phyloP scores from a whole-genome alignment of 2,113 vertebrate genomes.

The Lepisosteus oculatus region DNA sequence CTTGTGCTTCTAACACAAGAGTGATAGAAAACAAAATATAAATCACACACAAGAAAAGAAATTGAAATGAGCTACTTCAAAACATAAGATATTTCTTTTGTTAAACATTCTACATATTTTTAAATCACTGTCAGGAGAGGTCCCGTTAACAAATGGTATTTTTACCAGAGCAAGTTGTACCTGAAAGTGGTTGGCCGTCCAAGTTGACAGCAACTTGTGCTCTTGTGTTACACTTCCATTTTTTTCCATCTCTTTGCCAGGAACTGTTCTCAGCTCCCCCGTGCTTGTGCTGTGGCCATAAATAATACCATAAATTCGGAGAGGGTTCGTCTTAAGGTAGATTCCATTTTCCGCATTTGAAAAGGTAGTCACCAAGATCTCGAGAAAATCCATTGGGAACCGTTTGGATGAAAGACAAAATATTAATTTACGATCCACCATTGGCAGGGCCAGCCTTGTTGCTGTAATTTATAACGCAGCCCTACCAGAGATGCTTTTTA shows the following conservation, averaged over 20 bases:
- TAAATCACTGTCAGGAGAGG: no score
- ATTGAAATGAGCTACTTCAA: no score
- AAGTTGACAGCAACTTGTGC: conserved; percentile 31
- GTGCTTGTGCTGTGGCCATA: conserved; percentile 33
- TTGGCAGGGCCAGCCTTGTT: conserved; percentile 64
- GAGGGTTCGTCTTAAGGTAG: conserved; percentile 56
- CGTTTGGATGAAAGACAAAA: conserved; percentile 59
- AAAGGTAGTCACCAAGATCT: conserved; percentile 53
- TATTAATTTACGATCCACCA: conserved; percentile 71
- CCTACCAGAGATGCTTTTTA: conserved; percentile 61
- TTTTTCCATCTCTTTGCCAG: conserved; percentile 47
- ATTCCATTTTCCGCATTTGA: conserved; percentile 64
- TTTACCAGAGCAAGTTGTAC: no score
- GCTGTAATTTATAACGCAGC: conserved; percentile 66
- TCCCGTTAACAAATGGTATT: no score
- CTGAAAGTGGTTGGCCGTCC: not conserved
- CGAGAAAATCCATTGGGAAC: conserved; percentile 37
- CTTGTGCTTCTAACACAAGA: no score
- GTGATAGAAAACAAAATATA: no score
- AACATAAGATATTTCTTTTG: no score
- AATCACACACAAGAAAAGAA: no score
- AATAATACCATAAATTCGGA: conserved; percentile 55
- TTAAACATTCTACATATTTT: no score
- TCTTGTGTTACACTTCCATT: conserved; percentile 40
- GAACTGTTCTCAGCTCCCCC: conserved; percentile 26